Percentiles rank a stretch among this genome's conserved stretches.
Conservation (phyloP, 2,888 invertebrate species). For the Melieria crassipennis region DNA sequence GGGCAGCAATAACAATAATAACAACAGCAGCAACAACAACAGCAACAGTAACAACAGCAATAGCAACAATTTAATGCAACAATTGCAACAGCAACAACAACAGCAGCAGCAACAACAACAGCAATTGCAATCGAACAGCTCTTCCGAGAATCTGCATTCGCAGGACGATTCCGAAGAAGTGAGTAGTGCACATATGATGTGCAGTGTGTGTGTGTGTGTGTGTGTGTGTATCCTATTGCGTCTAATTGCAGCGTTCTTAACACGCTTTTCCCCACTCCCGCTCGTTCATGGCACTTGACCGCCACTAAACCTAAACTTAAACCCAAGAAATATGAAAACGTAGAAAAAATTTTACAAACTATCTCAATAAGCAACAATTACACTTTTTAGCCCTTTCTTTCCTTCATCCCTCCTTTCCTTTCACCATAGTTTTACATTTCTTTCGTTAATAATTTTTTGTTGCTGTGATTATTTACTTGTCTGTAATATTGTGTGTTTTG, state of each 20-base stretch:
- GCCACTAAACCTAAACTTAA: no score
- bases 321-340: no score
- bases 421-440: background rate
- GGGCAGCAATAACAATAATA: slow-evolving; percentile 42
- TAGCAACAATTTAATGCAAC: slow-evolving; percentile 49
- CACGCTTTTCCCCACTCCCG: no score
- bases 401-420: background rate
- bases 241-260: no score
- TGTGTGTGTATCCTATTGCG: background rate
- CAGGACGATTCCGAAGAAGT: slow-evolving; percentile 63
- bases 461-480: background rate
- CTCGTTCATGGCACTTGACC: no score
- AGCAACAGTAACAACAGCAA: slow-evolving; percentile 42
- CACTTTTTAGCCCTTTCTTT: background rate
- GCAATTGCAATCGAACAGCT: slow-evolving; percentile 59
- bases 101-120: slow-evolving; percentile 48
- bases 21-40: slow-evolving; percentile 46
- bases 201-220: background rate
- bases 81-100: slow-evolving; percentile 53
- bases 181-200: slow-evolving; percentile 40
- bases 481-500: slow-evolving; percentile 20
- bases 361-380: no score
- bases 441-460: no score
- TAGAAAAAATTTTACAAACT: no score
- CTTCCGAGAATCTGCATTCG: slow-evolving; percentile 62